Base-by-base conservation (phyloP, 2,888 invertebrate genomes). In the Protodeltote pygarga region DNA sequence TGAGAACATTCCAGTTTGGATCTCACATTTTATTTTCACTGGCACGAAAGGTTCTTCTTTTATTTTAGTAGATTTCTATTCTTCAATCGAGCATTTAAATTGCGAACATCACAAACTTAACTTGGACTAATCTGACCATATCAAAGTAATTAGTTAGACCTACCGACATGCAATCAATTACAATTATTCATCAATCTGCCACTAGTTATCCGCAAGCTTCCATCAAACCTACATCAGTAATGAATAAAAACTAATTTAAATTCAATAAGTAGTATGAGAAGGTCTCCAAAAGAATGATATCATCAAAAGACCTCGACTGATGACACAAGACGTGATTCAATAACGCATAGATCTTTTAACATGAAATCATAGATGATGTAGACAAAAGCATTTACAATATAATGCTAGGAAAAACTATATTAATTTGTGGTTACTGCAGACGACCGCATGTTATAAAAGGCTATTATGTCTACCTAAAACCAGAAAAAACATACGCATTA, bases 321-420 rank as follows among this genome's bases (percentile, higher is more conserved):
- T 83, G 83, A 87, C 81, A 83, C 82, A 80, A 83, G 72, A 69
- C 73, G 70, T 84, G 82, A 83, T 81, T 87, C 78, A 83, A 85
- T 66, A 73, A 71, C 65, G 69, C 52, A 50, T 60, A 59, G 52
- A 65, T 69, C 71, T 58, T 55, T 27, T 47, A 61, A 60, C 49
- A 61, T 41, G 49, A 38, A 54, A 63, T 63, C 45, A 49, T 51
- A 49, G 39, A 59, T 47, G 48, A 24, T 45, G 38, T 45, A 44
- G 42, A 50, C 46, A 59, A 61, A 50, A 52, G 54, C 49, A 68
- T 63, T 59, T 46, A 42, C 41, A 37, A 23, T 38, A 20, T 31
- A 28, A 44, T 42, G 48, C 41, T 45, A 40, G 45, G 54, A 65
- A 71, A 67, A 72, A 63, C 33, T 28, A 40, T 21, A 41, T 58